A percentile compares a stretch with the other conserved stretches of the same genome.
Conservation (phyloP, 1,140 invertebrate genomes). For the Sesamia nonagrioides region DNA sequence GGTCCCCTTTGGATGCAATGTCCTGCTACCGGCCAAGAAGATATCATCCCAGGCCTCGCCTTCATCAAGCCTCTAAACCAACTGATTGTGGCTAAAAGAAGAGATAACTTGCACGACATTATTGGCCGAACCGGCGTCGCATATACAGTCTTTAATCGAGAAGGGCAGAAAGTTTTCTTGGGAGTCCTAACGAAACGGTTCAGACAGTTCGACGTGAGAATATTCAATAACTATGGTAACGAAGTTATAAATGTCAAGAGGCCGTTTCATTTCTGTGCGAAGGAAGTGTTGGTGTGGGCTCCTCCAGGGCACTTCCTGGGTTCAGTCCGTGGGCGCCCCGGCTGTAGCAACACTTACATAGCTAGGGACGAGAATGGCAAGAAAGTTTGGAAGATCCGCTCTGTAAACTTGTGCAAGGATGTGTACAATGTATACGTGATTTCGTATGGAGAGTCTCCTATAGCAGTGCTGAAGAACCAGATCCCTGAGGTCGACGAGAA, state of each 20-base stretch:
- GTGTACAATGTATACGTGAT: slow-evolving; percentile 55
- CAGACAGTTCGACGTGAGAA: slow-evolving; percentile 58
- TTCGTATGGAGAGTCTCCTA: slow-evolving; percentile 47
- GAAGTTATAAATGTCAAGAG: slow-evolving; percentile 67
- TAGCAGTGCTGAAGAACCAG: slow-evolving; percentile 47
- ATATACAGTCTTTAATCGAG: slow-evolving; percentile 68
- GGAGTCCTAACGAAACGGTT: slow-evolving; percentile 57
- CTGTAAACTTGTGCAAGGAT: slow-evolving; percentile 35
- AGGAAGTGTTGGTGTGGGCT: slow-evolving; percentile 63
- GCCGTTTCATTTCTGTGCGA: slow-evolving; percentile 55
- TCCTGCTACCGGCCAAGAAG: slow-evolving; percentile 55
- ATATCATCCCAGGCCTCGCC: slow-evolving; percentile 62
- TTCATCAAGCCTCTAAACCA: slow-evolving; percentile 65
- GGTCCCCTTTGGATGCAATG: slow-evolving; percentile 67
- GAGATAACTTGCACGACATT: slow-evolving; percentile 63
- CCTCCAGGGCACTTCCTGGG: slow-evolving; percentile 67
- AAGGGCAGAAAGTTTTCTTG: slow-evolving; percentile 70
- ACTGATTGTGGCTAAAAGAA: slow-evolving; percentile 62
- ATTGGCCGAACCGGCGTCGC: slow-evolving; percentile 55
- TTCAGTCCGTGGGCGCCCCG: slow-evolving; percentile 50
- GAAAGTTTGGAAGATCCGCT: slow-evolving; percentile 58
- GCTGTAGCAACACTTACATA: slow-evolving; percentile 51
- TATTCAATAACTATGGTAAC: slow-evolving; percentile 72
- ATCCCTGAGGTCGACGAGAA: slow-evolving; percentile 50
- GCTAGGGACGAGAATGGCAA: slow-evolving; percentile 57